Base-by-base conservation (phyloP, 1,140 invertebrate genomes). In the Anastrepha ludens region DNA sequence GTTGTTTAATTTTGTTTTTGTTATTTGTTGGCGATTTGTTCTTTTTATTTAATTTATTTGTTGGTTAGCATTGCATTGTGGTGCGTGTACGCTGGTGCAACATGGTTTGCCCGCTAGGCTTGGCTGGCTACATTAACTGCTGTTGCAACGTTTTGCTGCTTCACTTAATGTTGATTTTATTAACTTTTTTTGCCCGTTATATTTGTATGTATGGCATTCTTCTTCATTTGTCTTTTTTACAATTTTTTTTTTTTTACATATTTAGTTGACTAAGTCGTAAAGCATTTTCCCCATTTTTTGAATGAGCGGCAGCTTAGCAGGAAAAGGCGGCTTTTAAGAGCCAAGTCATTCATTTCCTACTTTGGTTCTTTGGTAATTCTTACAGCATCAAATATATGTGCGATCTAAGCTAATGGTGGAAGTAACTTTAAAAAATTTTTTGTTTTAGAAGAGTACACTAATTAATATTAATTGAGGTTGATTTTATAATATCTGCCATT, bases 101-200 rank as follows among this genome's bases (percentile, higher is more conserved):
- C 74, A 29, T 29, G 47, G 29, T 81, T 81, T 81, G 74, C 47
- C 44, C 50, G 41, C 74, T 55, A 55, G 74, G 74, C 47, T 81
- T 81, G 74, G 20, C 50, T 81, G 74, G 20, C 50, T 41, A 41
- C 67, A 47, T 47, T 74, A 74, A 47, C 7, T 81, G 74, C 20
- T 55, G n/a, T 81, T 58, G 74, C 74, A 81, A 81, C 74, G 17
- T 81, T 81, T 81, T 81, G 74, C 74, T 55, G 74, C 47, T 81
- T 81, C 74, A 81, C n/a, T 81, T 81, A 81, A 81, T 81, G 74
- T 20, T 29, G 74, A 55, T 50, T 81, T 81, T 81, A 81, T 50
- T 39, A 67, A 29, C 11, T 4, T 67, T 67, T 62, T n/a, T 17
- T 55, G 9, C 20, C 47, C 74, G 74, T 55, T 81, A 29, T 17